These are phyloP conservation scores for Electrona antarctica DNA, from an alignment of 2,113 vertebrate genomes.

Conservation along the genomic window DNA sequence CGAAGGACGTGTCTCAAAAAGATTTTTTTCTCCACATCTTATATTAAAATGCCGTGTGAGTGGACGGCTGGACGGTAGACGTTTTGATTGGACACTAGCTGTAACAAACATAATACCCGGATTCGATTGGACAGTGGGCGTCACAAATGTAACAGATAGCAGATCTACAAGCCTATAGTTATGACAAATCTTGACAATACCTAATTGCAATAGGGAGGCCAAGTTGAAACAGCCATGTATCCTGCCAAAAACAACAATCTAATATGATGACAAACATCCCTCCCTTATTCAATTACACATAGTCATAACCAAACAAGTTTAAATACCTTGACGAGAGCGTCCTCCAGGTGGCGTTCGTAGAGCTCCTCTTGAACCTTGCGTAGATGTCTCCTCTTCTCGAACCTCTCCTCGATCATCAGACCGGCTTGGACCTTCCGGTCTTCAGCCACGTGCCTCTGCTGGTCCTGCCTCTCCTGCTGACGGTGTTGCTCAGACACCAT, in stretches of 20 bases:
- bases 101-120: too few species aligned
- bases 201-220: too few species aligned
- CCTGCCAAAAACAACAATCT: not conserved
- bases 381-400: constrained; percentile 69
- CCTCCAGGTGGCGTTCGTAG: constrained; percentile 78
- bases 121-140: too few species aligned
- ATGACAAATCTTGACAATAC: not conserved
- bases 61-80: too few species aligned
- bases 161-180: not conserved
- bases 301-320: not conserved
- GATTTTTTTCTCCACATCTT: too few species aligned
- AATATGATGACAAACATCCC: not conserved
- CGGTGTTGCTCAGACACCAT: constrained; percentile 33
- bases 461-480: constrained; percentile 59
- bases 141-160: too few species aligned
- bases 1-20: too few species aligned
- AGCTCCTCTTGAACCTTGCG: constrained; percentile 77
- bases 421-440: constrained; percentile 56
- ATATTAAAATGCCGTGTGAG: too few species aligned
- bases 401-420: constrained; percentile 69
- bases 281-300: not conserved
- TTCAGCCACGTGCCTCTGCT: constrained; percentile 59
- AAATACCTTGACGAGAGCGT: constrained; percentile 76
- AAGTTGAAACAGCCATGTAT: too few species aligned
- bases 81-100: too few species aligned